These are phyloP conservation scores for Agrochola lychnidis DNA, from an alignment of 2,888 invertebrate species.

Conservation along the genomic window DNA sequence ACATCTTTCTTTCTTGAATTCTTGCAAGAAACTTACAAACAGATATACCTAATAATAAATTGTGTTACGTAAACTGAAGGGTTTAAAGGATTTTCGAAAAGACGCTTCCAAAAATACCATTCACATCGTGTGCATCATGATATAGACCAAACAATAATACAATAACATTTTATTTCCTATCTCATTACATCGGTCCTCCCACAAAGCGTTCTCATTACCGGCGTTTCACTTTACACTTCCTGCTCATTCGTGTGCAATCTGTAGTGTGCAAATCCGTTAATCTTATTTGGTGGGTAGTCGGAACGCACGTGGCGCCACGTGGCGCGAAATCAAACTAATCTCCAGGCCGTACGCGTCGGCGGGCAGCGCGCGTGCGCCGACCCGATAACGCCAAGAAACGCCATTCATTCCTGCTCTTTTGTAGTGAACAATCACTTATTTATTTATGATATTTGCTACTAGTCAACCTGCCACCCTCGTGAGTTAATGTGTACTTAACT, in stretches of 20 bases:
- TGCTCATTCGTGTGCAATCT: constrained; percentile 90
- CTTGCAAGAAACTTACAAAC: neutral
- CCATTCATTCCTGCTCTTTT: constrained; percentile 90
- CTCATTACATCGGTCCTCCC: constrained; percentile 77
- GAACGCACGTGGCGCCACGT: constrained; percentile 89
- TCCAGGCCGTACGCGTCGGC: constrained; percentile 87
- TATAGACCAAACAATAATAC: constrained; percentile 36
- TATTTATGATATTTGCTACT: constrained; percentile 90
- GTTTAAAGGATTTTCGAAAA: neutral
- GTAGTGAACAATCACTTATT: constrained; percentile 89
- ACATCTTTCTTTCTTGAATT: neutral
- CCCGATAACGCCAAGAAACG: constrained; percentile 89
- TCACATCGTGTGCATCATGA: neutral
- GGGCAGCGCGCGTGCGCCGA: constrained; percentile 86
- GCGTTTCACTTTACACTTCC: constrained; percentile 91
- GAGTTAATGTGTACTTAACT: constrained; percentile 81
- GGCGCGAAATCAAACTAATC: constrained; percentile 89
- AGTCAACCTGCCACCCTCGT: constrained; percentile 88
- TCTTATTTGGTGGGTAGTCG: constrained; percentile 88
- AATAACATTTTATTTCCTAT: constrained; percentile 64
- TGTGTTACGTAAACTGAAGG: neutral
- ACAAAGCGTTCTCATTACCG: constrained; percentile 88
- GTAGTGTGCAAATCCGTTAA: constrained; percentile 91
- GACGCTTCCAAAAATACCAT: neutral
- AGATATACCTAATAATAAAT: neutral